Conservation (phyloP, 2,113 vertebrate species). For the Platycercus adscitus region DNA sequence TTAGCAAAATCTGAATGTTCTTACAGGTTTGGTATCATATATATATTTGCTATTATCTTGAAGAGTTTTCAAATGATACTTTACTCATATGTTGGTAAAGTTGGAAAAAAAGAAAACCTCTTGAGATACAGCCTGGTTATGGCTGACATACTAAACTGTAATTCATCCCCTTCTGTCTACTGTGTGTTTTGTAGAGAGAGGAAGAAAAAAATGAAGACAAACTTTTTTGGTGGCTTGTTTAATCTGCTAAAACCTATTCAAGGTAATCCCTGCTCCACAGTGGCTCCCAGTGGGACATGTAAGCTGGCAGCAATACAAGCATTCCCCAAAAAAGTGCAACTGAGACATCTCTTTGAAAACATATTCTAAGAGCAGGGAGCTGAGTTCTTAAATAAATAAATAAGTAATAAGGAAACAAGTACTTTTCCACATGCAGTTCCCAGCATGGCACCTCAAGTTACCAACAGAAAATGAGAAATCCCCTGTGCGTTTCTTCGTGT, state of each 20-base stretch:
- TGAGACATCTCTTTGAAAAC: constrained; percentile 1
- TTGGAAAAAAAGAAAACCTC: background rate
- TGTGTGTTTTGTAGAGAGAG: background rate
- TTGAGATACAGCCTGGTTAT: background rate
- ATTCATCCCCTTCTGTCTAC: background rate
- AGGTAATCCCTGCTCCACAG: constrained; percentile 40
- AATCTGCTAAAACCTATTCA: constrained; percentile 16
- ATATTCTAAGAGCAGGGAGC: background rate
- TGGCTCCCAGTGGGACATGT: constrained; percentile 37
- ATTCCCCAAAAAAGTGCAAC: background rate
- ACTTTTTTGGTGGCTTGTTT: background rate
- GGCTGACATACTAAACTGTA: background rate
- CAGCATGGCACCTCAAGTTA: background rate
- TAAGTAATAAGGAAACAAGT: background rate
- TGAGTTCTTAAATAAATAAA: background rate
- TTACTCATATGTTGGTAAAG: background rate
- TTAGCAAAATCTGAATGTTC: background rate
- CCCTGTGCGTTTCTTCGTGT: background rate
- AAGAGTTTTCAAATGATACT: background rate
- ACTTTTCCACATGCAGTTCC: background rate
- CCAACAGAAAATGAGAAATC: background rate
- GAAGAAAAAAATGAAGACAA: background rate
- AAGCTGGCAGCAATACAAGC: constrained; percentile 29
- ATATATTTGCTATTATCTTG: background rate
- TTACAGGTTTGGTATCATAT: background rate